Conservation (phyloP, 2,797 vertebrate genomes). For the Muraenolepis orangiensis region DNA sequence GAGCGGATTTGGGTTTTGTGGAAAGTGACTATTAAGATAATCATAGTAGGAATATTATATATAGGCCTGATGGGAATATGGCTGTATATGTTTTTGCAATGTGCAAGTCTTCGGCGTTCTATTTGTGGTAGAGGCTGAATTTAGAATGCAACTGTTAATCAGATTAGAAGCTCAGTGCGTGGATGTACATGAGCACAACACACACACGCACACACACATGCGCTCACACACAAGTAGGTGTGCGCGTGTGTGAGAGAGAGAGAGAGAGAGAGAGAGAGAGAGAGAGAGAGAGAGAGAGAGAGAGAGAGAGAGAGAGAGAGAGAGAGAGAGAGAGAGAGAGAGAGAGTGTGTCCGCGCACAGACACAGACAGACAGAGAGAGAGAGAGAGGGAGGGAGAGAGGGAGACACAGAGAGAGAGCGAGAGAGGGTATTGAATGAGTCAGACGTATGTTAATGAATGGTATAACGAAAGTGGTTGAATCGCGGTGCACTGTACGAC, state of each 20-base stretch:
- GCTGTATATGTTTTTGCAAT: background rate
- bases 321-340: background rate
- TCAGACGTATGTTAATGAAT: background rate
- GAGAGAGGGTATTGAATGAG: background rate
- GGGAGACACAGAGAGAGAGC: background rate
- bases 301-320: background rate
- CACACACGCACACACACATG: background rate
- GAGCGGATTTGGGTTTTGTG: background rate
- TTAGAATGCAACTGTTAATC: slow-evolving; percentile 60
- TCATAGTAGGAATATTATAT: background rate
- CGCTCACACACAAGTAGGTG: background rate
- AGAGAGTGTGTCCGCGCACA: too few species aligned
- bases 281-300: too few species aligned
- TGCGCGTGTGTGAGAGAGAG: too few species aligned
- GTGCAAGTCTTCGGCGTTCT: slow-evolving; percentile 13
- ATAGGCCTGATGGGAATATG: background rate
- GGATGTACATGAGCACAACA: slow-evolving; percentile 5
- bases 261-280: background rate
- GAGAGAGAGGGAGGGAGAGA: background rate
- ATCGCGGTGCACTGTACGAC: background rate
- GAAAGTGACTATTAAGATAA: background rate
- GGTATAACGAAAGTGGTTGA: background rate
- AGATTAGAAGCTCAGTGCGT: slow-evolving; percentile 57
- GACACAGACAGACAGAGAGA: background rate
- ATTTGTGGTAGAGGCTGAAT: slow-evolving; percentile 53